Conservation (phyloP, 2,113 vertebrate genomes). For the Pteruthius melanotis region DNA sequence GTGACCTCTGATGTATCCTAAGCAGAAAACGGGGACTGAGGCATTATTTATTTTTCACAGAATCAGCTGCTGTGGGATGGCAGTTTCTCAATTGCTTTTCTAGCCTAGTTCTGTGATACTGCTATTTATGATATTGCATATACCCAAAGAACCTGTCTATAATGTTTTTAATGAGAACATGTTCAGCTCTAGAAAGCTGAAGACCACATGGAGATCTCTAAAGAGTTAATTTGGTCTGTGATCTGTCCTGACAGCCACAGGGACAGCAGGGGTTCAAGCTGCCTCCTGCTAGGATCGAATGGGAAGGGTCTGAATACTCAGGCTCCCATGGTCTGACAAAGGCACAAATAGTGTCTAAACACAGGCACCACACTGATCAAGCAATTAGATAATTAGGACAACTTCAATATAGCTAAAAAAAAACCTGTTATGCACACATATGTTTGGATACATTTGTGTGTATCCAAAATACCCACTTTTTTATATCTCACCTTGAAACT, state of each 20-base stretch:
- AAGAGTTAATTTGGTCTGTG: background rate
- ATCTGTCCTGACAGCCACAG: background rate
- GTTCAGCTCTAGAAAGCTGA: background rate
- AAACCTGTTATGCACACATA: no score
- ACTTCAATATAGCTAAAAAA: background rate
- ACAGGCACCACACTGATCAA: background rate
- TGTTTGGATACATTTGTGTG: no score
- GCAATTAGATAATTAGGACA: background rate
- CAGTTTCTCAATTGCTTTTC: background rate
- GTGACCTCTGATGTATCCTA: accelerated
- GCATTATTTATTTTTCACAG: background rate
- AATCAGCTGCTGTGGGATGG: background rate
- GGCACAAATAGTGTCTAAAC: background rate
- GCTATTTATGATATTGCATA: background rate
- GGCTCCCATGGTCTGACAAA: background rate
- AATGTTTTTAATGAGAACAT: background rate
- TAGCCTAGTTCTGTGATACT: background rate
- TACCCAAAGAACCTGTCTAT: background rate
- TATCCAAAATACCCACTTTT: background rate
- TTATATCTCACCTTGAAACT: background rate
- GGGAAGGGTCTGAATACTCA: background rate
- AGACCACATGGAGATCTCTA: background rate
- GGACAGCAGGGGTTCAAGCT: background rate
- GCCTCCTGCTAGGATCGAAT: background rate
- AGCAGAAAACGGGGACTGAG: background rate